These are phyloP conservation scores for Tauraco erythrolophus DNA, from an alignment of 2,113 vertebrate genomes.

Conservation along the genomic window DNA sequence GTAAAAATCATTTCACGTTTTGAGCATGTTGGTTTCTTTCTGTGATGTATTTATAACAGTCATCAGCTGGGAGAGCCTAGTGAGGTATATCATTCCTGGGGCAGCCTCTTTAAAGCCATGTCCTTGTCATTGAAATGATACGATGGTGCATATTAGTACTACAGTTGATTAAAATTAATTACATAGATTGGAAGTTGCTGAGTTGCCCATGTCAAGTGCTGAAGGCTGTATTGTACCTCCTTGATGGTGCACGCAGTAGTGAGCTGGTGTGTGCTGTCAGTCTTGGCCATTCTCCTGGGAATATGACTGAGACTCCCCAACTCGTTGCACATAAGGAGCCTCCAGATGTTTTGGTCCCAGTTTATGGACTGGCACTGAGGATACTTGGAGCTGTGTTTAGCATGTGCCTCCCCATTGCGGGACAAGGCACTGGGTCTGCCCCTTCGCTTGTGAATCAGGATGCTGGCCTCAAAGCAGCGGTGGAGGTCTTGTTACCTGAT, in stretches of 20 bases:
- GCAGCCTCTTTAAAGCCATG: background rate
- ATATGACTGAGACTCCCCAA: accelerated
- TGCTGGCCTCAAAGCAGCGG: background rate
- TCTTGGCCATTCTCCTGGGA: background rate
- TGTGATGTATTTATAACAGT: background rate
- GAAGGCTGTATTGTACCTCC: background rate
- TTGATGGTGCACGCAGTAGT: accelerated
- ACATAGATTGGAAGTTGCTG: background rate
- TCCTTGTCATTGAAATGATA: background rate
- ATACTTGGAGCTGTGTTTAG: background rate
- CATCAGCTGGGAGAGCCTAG: background rate
- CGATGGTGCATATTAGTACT: background rate
- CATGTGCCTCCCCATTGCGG: accelerated
- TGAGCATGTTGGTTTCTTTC: background rate
- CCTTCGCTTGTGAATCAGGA: accelerated
- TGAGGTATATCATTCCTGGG: background rate
- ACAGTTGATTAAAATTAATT: background rate
- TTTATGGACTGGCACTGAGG: background rate
- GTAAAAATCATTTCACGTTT: background rate
- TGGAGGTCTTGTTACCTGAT: background rate
- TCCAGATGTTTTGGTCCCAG: background rate
- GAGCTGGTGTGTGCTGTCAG: background rate
- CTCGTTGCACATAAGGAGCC: accelerated
- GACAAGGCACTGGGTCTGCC: background rate
- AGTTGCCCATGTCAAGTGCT: background rate